phyloP scores from a whole-genome alignment of 2,113 vertebrate genomes.

The Microcebus lehilahytsara region DNA sequence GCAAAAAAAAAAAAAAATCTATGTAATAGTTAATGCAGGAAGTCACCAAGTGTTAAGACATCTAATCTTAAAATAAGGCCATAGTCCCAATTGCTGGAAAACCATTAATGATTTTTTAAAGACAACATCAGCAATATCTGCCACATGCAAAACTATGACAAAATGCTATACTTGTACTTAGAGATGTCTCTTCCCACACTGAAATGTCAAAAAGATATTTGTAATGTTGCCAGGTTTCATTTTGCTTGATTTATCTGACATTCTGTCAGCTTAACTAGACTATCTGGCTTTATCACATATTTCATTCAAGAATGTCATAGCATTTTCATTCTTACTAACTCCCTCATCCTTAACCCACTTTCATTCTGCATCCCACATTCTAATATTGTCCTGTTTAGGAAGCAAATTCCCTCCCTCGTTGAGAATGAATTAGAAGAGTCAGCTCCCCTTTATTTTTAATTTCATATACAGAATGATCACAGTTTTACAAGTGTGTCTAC shows the following conservation, averaged over 20 bases:
- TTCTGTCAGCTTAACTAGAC: neutral
- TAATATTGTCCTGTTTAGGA: neutral
- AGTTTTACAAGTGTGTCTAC: constrained; percentile 3
- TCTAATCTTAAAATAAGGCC: neutral
- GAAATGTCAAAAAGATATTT: constrained; percentile 45
- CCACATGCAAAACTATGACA: constrained; percentile 6
- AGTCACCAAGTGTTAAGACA: neutral
- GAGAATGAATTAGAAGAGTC: neutral
- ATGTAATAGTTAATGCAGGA: neutral
- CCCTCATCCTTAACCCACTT: constrained; percentile 16
- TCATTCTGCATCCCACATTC: neutral
- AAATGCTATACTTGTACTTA: neutral
- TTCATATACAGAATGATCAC: neutral
- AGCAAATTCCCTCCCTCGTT: neutral
- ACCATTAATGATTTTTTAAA: neutral
- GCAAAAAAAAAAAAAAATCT: neutral
- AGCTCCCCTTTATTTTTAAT: neutral
- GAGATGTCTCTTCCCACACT: neutral
- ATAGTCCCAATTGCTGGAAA: neutral
- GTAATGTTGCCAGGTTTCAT: constrained; percentile 46
- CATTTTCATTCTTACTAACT: constrained; percentile 32
- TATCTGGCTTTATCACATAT: constrained; percentile 33
- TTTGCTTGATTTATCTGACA: constrained; percentile 57
- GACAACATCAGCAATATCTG: constrained; percentile 6
- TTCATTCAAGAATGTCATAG: constrained; percentile 50